A percentile compares a stretch with the other conserved stretches of the same genome.
phyloP scores from a whole-genome alignment of 2,113 vertebrate species.

The Solea senegalensis region DNA sequence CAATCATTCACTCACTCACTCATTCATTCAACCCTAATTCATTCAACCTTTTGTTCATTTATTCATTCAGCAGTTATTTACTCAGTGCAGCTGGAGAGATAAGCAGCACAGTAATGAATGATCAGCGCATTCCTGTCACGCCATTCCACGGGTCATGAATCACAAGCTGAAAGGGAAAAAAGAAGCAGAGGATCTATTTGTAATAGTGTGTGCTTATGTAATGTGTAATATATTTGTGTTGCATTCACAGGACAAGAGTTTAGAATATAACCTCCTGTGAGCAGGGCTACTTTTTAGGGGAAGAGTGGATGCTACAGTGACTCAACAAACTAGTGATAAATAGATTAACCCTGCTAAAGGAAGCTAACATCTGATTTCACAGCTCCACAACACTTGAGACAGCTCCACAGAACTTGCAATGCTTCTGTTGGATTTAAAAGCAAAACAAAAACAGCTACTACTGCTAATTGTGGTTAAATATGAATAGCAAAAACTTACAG shows the following conservation, averaged over 20 bases:
- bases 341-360: no score
- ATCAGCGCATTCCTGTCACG: constrained; percentile 74
- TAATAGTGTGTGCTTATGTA: constrained; percentile 21
- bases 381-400: no score
- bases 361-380: no score
- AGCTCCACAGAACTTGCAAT: no score
- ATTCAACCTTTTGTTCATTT: constrained; percentile 50
- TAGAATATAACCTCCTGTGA: no score
- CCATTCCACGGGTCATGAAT: constrained; percentile 63
- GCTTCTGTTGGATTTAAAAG: no score
- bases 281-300: no score
- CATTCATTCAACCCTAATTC: constrained; percentile 60
- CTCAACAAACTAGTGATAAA: no score
- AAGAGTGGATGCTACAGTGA: no score
- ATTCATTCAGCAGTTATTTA: constrained; percentile 65
- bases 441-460: neutral
- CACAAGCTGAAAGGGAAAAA: constrained; percentile 48
- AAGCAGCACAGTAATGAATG: constrained; percentile 45
- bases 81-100: constrained; percentile 50
- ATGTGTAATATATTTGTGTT: constrained; percentile 20
- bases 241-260: constrained; percentile 8
- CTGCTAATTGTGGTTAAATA: neutral
- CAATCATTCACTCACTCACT: constrained; percentile 65
- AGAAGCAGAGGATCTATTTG: constrained; percentile 41
- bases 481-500: neutral